phyloP scores from a whole-genome alignment of 2,888 invertebrate genomes.

The Thereva unica region DNA sequence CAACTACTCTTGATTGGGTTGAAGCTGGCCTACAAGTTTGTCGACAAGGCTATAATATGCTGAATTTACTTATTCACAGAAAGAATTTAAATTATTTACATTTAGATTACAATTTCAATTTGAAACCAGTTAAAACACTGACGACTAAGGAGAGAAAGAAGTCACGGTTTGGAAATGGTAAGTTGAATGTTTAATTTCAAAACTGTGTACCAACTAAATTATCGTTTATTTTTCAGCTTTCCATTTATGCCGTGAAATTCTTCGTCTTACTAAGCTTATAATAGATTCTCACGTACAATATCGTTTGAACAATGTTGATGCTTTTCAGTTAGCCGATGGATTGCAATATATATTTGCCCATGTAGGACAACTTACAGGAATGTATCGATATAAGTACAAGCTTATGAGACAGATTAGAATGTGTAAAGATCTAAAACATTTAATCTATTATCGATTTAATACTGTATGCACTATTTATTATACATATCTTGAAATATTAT shows the following conservation, averaged over 20 bases:
- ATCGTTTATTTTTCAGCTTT: conserved; percentile 71
- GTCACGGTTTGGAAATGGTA: conserved; percentile 92
- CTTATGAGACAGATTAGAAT: conserved; percentile 98
- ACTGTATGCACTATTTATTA: conserved; percentile 67
- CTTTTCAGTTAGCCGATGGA: conserved; percentile 97
- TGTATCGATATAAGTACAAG: conserved; percentile 99
- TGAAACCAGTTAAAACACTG: conserved; percentile 98
- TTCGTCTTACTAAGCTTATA: conserved; percentile 96
- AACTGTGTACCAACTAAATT: conserved; percentile 29
- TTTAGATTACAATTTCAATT: conserved; percentile 99
- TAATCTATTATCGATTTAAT: conserved; percentile 98
- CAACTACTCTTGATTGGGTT: conserved; percentile 99
- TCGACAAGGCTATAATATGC: conserved; percentile 99
- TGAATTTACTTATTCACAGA: conserved; percentile 96
- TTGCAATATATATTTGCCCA: conserved; percentile 99
- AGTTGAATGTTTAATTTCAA: conserved; percentile 46
- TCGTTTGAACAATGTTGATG: conserved; percentile 98
- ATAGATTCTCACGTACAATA: conserved; percentile 99
- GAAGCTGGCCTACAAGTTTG: conserved; percentile 98
- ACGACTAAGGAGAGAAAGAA: conserved; percentile 99
- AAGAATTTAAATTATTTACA: conserved; percentile 99
- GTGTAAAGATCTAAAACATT: conserved; percentile 99
- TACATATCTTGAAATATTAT: neutral
- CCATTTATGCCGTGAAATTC: conserved; percentile 97
- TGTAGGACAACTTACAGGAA: conserved; percentile 98